Base-by-base conservation (phyloP, 2,888 invertebrate genomes). In the Lysandra bellargus region DNA sequence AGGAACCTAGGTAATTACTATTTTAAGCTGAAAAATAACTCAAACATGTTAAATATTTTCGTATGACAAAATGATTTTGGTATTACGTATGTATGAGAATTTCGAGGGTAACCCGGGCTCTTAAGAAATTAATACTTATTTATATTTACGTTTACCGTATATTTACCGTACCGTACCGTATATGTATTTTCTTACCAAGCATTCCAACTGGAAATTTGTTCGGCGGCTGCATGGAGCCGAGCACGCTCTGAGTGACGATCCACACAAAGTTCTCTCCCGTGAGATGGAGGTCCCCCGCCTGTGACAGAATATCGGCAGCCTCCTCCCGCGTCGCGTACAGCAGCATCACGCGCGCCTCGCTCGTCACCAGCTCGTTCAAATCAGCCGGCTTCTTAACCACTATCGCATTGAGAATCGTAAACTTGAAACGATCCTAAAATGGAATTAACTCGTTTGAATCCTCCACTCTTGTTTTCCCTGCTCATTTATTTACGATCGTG, bases 201-300 rank as follows among this genome's bases (percentile, higher is more conserved):
- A 98, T 98, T 80, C 98, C 98, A 53, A 98, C 97, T 0, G 98
- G 98, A 90, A 98, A 98, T 88, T 98, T 94, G 85, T 94, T 92
- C 3, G 93, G 90, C 83, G 91, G 92, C 81, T 97, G 97, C 86
- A 96, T 95, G 84, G 97, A 97, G 85, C 97, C 97, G 81, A 98
- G 97, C 83, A 98, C 98, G 88, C 98, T 98, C 90, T 99, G 99
- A 78, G 98, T 98, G 33, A 98, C 99, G 80, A 99, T 98, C 99
- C 99, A 99, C 12, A 99, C 98, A 91, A 98, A 99, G 90, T 98
- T 98, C 91, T 98, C 98, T 9, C 97, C 97, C 4, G 97, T 98
- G 82, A 98, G 96, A 84, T 97, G 97, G 84, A 96, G 95, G 84
- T 97, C 96, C 80, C 96, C 95, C 3, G 98, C 98, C 53, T 96